A percentile compares a stretch with the other conserved stretches of the same genome.
Conservation (phyloP, 1,140 invertebrate genomes). For the Schmidtea mediterranea region DNA sequence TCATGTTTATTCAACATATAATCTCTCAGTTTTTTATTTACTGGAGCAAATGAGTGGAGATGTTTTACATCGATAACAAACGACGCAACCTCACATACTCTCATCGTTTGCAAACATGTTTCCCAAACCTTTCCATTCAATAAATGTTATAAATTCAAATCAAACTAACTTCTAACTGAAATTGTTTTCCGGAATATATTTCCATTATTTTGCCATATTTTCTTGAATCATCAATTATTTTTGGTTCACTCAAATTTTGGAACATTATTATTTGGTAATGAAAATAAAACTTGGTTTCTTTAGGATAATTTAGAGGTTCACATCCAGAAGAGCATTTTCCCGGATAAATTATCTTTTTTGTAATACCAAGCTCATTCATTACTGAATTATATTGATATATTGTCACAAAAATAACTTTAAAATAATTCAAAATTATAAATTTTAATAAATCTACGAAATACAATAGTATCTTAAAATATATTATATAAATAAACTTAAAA, state of each 20-base stretch:
- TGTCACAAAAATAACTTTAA: not conserved
- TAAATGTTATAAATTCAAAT: not conserved
- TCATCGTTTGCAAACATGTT: constrained; percentile 62
- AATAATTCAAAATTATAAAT: not conserved
- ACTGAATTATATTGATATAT: not conserved
- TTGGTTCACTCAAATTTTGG: constrained; percentile 30
- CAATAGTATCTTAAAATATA: too few relatives aligned
- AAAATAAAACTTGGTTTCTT: constrained; percentile 28
- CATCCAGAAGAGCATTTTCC: not conserved
- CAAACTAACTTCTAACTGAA: constrained; percentile 52
- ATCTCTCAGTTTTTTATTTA: not conserved
- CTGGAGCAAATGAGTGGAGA: not conserved
- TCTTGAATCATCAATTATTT: constrained; percentile 61
- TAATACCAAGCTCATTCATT: not conserved
- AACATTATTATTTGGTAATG: constrained; percentile 56
- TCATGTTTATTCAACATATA: not conserved
- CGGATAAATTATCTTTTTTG: not conserved
- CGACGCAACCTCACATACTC: constrained; percentile 51
- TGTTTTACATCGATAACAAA: constrained; percentile 38
- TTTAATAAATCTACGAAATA: too few relatives aligned
- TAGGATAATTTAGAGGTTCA: not conserved
- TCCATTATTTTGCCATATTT: constrained; percentile 58
- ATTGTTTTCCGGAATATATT: constrained; percentile 70
- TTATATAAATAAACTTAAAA: too few relatives aligned
- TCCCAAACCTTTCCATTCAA: constrained; percentile 38